Percentiles rank a stretch among this genome's conserved stretches.
Conservation (phyloP, 2,113 vertebrate species). For the Gavialis gangeticus region DNA sequence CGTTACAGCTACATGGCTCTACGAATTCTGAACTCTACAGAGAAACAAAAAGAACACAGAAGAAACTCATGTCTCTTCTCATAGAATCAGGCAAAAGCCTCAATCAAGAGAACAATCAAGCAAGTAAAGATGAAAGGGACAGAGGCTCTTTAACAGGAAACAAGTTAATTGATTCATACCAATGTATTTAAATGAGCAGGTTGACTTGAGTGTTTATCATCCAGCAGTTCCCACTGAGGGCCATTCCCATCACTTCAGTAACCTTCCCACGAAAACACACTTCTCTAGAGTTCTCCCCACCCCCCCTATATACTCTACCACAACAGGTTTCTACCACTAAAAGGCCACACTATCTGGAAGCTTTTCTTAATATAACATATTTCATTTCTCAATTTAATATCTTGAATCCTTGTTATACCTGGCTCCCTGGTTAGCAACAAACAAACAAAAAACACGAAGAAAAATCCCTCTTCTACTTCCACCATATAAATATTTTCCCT, state of each 20-base stretch:
- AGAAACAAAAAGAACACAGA: background rate
- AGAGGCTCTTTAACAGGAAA: background rate
- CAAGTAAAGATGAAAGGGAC: background rate
- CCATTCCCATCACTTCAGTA: background rate
- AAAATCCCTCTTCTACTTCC: background rate
- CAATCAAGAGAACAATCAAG: constrained; percentile 6
- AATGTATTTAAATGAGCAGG: background rate
- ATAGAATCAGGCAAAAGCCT: background rate
- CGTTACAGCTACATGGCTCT: background rate
- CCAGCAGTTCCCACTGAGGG: background rate
- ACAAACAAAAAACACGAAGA: background rate
- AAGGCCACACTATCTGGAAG: background rate
- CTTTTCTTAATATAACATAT: background rate
- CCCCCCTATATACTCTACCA: background rate
- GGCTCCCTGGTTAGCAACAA: background rate
- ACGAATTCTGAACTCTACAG: background rate
- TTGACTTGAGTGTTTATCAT: background rate
- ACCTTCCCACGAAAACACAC: background rate
- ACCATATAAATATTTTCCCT: background rate
- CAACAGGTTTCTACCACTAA: background rate
- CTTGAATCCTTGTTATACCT: background rate
- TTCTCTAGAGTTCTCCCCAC: background rate
- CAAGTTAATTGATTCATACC: background rate
- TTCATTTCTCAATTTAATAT: background rate
- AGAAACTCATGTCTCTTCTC: background rate